These are phyloP conservation scores for Thamnophis sirtalis DNA, from an alignment of 2,113 vertebrate species.

Conservation along the genomic window DNA sequence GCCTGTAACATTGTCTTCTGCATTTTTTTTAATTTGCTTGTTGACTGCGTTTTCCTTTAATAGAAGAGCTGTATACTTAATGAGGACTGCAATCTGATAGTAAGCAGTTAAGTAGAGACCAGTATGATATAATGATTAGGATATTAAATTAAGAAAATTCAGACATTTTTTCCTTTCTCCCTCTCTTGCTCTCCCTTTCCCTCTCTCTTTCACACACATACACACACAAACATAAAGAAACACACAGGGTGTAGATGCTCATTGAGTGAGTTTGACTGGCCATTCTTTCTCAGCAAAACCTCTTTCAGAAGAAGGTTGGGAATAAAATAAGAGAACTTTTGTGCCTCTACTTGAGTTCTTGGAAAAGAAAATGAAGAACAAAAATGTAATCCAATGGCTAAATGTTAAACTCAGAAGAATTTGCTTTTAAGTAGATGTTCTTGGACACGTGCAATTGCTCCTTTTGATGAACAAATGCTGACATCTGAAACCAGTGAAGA, in stretches of 20 bases:
- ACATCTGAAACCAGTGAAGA: not conserved
- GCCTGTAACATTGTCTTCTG: not conserved
- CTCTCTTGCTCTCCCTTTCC: too few species aligned
- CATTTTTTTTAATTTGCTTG: not conserved
- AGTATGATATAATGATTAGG: too few species aligned
- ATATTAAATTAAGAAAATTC: not conserved
- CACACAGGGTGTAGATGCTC: not conserved
- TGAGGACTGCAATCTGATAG: too few species aligned
- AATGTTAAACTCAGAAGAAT: not conserved
- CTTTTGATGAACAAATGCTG: not conserved
- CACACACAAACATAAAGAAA: too few species aligned
- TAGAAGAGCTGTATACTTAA: not conserved
- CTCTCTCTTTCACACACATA: too few species aligned
- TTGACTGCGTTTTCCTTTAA: not conserved
- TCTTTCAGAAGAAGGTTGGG: not conserved
- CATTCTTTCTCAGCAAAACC: too few species aligned
- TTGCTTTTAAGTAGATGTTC: not conserved
- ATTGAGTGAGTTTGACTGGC: not conserved
- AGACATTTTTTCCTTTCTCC: too few species aligned
- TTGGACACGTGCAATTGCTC: not conserved
- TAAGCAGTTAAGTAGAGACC: too few species aligned
- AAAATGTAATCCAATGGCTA: not conserved
- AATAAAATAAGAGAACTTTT: not conserved
- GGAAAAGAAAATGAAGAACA: not conserved
- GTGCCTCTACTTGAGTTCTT: not conserved